Evolutionary conservation across 1,140 invertebrate genomes (phyloP), one percentile per base, ranked within the genome.

Genomic region (Pygmarrhopalites habei): DNA sequence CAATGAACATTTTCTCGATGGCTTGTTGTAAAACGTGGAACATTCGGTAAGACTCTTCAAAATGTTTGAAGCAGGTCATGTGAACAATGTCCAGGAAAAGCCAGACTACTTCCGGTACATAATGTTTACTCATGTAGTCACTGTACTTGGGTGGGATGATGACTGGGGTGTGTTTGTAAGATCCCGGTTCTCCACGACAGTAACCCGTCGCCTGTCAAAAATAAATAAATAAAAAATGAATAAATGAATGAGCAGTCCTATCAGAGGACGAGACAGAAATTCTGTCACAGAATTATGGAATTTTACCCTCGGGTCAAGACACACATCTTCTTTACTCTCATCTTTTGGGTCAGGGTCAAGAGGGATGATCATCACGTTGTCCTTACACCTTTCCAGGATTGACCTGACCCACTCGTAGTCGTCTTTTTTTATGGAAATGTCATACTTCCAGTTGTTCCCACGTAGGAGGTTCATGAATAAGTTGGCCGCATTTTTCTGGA

Each of bases 31-130:
- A 19, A 12, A 56, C 30, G 53, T 56, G 53, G 17, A 59, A 66
- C 65, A 66, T 66, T 59, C 65, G 47, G 56, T 66, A 66, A 1
- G 65, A 66, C 4, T 49, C 65, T 30, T 59, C 60, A 32, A 66
- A 66, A 17, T 59, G 30, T 28, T 30, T 17, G 25, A 66, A 66
- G 56, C 65, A 66, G 17, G 29, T 29, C 14, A 66, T 60, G 15
- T 66, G 65, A 28, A 66, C 39, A 3, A 62, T 32, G 49, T 66
- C 65, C 4, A 66, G 39, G 55, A 66, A 62, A 43, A 62, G 46
- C 65, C 65, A 66, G 7, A 59, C 65, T 2, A 55, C 41, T 46
- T 66, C 65, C 1, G 60, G 60, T 15, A 66, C 47, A 26, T 62
- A 63, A 39, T 66, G 60, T 21, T 62, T 62, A 0, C 14, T 17